phyloP scores from a whole-genome alignment of 2,113 vertebrate genomes.

The Planiliza haematocheilus region DNA sequence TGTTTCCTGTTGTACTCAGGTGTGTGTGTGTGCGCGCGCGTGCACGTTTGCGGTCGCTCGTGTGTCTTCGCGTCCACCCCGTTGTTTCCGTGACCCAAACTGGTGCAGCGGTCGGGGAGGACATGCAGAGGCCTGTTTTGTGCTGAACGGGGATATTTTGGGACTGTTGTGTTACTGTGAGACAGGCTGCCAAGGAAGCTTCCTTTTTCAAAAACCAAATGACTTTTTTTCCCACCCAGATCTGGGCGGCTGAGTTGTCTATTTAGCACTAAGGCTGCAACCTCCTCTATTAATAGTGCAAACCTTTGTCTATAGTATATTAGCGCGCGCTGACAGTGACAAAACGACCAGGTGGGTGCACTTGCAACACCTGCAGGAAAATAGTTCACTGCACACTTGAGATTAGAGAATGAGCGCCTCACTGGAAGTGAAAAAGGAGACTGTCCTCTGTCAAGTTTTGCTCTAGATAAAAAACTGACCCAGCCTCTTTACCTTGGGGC shows the following conservation, averaged over 20 bases:
- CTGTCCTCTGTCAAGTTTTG: slow-evolving; percentile 19
- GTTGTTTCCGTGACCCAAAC: slow-evolving; percentile 25
- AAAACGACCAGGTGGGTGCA: slow-evolving; percentile 13
- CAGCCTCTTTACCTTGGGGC: slow-evolving; percentile 18
- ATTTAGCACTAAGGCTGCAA: background rate
- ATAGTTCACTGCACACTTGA: slow-evolving; percentile 11
- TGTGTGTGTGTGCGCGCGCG: slow-evolving; percentile 23
- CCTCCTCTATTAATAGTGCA: slow-evolving; percentile 22
- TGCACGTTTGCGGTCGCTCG: background rate
- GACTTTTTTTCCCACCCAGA: slow-evolving; percentile 7
- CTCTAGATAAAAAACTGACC: slow-evolving; percentile 27
- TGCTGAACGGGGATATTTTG: slow-evolving; percentile 63
- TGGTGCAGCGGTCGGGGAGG: slow-evolving; percentile 28
- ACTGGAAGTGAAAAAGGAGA: slow-evolving; percentile 1
- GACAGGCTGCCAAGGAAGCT: slow-evolving; percentile 32
- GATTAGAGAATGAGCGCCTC: slow-evolving; percentile 12
- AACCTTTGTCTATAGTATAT: background rate
- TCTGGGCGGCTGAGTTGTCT: slow-evolving; percentile 26
- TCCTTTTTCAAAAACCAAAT: slow-evolving; percentile 47
- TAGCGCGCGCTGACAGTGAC: background rate
- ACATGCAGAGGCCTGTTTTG: slow-evolving; percentile 65
- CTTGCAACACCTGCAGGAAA: slow-evolving; percentile 25
- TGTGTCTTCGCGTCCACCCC: slow-evolving; percentile 36
- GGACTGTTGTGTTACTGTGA: slow-evolving; percentile 54
- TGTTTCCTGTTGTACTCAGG: slow-evolving; percentile 71